Percentiles rank a stretch among this genome's conserved stretches.
phyloP scores from a whole-genome alignment of 1,140 invertebrate genomes.

The Scaptomyza graminum region DNA sequence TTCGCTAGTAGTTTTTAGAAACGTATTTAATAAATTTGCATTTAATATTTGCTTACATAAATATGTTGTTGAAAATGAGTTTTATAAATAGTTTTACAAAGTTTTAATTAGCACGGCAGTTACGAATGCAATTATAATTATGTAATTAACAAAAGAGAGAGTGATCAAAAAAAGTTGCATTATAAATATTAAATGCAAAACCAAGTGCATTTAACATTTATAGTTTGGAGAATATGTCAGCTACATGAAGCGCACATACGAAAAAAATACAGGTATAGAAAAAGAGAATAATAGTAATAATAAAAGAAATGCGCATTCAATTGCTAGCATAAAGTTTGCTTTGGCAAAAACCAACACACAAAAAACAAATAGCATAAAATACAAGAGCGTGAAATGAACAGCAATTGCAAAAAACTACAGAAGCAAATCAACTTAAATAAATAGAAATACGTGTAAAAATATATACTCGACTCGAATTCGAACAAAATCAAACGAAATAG shows the following conservation, averaged over 20 bases:
- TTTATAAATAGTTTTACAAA: conserved; percentile 11
- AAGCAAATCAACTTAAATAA: conserved; percentile 3
- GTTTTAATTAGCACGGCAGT: conserved; percentile 32
- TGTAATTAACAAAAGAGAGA: conserved; percentile 25
- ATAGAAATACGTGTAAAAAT: conserved; percentile 7
- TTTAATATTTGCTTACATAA: conserved; percentile 34
- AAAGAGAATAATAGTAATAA: not conserved
- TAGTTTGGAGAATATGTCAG: conserved; percentile 7
- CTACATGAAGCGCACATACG: not conserved
- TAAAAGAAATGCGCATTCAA: conserved; percentile 23
- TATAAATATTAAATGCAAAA: conserved; percentile 41
- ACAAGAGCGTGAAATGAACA: conserved; percentile 26
- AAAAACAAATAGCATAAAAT: conserved; percentile 25
- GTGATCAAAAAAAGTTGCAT: not conserved
- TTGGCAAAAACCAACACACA: not conserved
- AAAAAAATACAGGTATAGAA: not conserved
- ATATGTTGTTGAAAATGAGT: conserved; percentile 20
- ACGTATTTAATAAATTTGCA: conserved; percentile 13
- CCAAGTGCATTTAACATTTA: conserved; percentile 24
- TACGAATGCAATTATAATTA: conserved; percentile 43
- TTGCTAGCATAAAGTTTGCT: conserved; percentile 29
- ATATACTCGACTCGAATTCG: not conserved
- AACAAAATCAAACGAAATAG: not conserved
- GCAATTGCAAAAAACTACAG: not conserved
- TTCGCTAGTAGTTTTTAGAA: not conserved